Evolutionary conservation across 2,888 invertebrate genomes (phyloP).

Genomic region (Syrphus vitripennis): DNA sequence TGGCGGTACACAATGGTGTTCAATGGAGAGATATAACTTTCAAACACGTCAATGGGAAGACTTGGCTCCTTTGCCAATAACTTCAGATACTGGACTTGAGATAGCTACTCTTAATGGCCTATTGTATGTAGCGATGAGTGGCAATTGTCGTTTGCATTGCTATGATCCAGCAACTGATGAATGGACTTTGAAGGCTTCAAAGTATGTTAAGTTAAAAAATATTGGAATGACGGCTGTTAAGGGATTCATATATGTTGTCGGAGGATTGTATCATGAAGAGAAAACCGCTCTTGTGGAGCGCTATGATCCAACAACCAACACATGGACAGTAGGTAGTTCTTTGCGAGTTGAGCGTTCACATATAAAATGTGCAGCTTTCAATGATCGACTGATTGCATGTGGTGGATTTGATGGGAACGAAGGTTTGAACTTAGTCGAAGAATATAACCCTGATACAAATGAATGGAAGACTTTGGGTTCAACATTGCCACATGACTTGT

Average conservation of each 20-base stretch:
- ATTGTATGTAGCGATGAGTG: constrained; percentile 7
- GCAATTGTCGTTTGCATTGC: background rate
- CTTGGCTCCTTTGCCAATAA: background rate
- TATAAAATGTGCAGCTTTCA: background rate
- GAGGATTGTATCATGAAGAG: constrained; percentile 2
- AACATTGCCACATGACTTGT: constrained; percentile 12
- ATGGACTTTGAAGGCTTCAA: constrained; percentile 11
- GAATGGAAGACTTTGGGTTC: constrained; percentile 22
- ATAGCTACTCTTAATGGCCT: constrained; percentile 13
- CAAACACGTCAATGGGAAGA: background rate
- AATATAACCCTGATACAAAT: constrained; percentile 7
- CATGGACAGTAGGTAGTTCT: constrained; percentile 1
- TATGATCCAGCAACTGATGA: constrained; percentile 23
- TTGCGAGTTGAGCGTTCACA: background rate
- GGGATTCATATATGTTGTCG: constrained; percentile 3
- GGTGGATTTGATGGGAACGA: constrained; percentile 8
- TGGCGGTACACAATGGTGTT: constrained; percentile 16
- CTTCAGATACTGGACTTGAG: background rate
- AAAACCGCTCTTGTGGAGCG: constrained; percentile 14
- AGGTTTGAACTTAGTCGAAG: background rate
- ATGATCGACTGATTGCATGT: constrained; percentile 2
- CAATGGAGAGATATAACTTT: constrained; percentile 36
- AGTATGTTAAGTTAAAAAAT: constrained; percentile 2
- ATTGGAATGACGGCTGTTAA: constrained; percentile 27
- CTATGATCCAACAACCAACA: constrained; percentile 21